Conservation (phyloP, 1,140 invertebrate species). For the Matsumurasca onukii region DNA sequence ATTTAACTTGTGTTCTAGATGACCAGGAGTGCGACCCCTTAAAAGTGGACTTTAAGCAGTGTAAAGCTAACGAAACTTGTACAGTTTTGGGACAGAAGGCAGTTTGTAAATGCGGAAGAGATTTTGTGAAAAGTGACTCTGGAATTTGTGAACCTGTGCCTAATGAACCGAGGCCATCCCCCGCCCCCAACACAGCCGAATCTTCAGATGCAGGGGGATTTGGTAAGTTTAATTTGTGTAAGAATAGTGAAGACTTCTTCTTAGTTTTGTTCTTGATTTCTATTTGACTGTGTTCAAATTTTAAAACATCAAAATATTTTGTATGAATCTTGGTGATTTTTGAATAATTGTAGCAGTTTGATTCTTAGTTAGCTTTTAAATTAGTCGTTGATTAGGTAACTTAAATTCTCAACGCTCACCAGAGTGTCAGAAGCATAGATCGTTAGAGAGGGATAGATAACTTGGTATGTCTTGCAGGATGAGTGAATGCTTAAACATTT, state of each 20-base stretch:
- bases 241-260: neutral
- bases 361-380: neutral
- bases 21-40: neutral
- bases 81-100: neutral
- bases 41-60: slow-evolving; percentile 8
- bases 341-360: neutral
- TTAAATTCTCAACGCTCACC: neutral
- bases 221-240: slow-evolving; percentile 5
- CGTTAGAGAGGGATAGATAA: no score
- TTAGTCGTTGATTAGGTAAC: neutral
- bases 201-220: slow-evolving; percentile 4
- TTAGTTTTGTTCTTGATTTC: neutral
- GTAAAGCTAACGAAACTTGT: slow-evolving; percentile 8
- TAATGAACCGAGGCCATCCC: neutral
- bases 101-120: neutral
- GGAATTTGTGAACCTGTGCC: slow-evolving; percentile 10
- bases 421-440: no score
- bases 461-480: no score
- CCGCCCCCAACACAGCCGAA: neutral
- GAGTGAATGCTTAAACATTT: no score
- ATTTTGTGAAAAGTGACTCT: neutral
- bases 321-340: neutral
- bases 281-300: no score
- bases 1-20: neutral
- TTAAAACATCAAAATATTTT: neutral